Conservation (phyloP, 2,888 invertebrate genomes). For the Cyaniris semiargus region DNA sequence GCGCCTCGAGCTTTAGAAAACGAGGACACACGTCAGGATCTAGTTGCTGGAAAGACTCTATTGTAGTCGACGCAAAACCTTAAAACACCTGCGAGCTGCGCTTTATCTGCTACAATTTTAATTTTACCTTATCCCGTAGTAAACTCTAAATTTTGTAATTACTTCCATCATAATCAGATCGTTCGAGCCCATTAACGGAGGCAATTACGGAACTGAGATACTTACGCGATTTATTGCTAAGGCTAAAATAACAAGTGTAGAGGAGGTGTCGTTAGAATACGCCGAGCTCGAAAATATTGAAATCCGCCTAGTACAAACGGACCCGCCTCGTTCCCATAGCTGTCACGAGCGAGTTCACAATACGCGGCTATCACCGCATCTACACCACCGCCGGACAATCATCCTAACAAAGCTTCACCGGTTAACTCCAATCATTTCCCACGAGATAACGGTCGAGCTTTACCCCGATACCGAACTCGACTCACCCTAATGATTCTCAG, state of each 20-base stretch:
- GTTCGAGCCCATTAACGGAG: background rate
- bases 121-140: background rate
- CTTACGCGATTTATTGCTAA: background rate
- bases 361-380: conserved; percentile 72
- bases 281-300: conserved; percentile 24
- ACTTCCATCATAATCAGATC: background rate
- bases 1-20: background rate
- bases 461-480: conserved; percentile 70
- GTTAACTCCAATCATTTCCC: conserved; percentile 75
- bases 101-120: background rate
- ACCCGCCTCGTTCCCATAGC: conserved; percentile 71
- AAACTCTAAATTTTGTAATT: background rate
- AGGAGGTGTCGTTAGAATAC: background rate
- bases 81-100: background rate
- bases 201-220: background rate
- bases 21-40: background rate
- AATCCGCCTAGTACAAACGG: conserved; percentile 31
- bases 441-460: conserved; percentile 77
- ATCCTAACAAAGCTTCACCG: conserved; percentile 77
- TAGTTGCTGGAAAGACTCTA: background rate
- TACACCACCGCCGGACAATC: conserved; percentile 78
- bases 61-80: background rate
- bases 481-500: conserved; percentile 63
- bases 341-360: conserved; percentile 61
- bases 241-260: background rate